Evolutionary conservation across 2,797 vertebrate species (phyloP).

Genomic region (Lepilemur septentrionalis): DNA sequence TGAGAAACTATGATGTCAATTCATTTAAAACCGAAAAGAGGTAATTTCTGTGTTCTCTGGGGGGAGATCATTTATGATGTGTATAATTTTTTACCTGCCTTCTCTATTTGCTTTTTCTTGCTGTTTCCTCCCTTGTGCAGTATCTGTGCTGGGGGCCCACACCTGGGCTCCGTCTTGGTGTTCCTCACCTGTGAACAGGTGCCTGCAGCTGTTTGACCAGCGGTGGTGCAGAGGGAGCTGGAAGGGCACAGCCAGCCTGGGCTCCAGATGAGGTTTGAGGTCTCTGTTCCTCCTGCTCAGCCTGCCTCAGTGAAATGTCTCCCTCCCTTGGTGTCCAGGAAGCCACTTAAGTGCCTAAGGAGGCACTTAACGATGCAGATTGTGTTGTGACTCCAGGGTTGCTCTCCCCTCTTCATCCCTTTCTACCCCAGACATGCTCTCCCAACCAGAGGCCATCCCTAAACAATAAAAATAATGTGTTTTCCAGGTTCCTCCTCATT

Average conservation of each 20-base stretch:
- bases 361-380: background rate
- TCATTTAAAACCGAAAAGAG: background rate
- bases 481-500: background rate
- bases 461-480: background rate
- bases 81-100: background rate
- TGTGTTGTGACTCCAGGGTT: background rate
- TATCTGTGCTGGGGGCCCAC: background rate
- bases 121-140: background rate
- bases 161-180: background rate
- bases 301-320: background rate
- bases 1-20: background rate
- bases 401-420: background rate
- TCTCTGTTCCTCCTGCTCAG: background rate
- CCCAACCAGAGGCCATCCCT: background rate
- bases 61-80: background rate
- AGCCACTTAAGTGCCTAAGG: background rate
- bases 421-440: background rate
- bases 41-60: background rate
- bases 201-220: background rate
- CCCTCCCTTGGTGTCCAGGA: background rate
- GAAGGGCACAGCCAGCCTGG: accelerated
- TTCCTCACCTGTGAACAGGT: background rate
- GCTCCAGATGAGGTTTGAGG: background rate
- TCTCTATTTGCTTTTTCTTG: background rate
- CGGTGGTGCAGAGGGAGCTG: too few species aligned